phyloP scores from a whole-genome alignment of 1,140 invertebrate genomes.

The Drosophila guanche region DNA sequence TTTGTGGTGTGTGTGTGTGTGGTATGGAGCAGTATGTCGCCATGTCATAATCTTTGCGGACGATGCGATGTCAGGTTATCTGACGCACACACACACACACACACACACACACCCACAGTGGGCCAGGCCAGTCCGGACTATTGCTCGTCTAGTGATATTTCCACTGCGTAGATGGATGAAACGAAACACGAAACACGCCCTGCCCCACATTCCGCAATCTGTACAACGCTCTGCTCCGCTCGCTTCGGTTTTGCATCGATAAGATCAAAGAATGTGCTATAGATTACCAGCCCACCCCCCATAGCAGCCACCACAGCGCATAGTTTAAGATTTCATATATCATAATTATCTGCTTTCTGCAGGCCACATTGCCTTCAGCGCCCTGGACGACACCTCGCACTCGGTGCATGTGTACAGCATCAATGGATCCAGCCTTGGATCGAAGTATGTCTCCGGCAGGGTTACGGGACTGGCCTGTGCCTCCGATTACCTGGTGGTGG shows the following conservation, averaged over 20 bases:
- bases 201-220: constrained; percentile 58
- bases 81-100: background rate
- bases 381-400: constrained; percentile 83
- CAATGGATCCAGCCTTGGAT: constrained; percentile 86
- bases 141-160: constrained; percentile 28
- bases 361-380: constrained; percentile 83
- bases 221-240: too few relatives aligned
- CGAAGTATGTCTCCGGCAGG: constrained; percentile 84
- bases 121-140: constrained; percentile 20
- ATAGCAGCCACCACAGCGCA: too few relatives aligned
- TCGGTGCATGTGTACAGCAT: constrained; percentile 86
- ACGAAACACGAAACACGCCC: constrained; percentile 16
- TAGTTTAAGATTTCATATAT: too few relatives aligned
- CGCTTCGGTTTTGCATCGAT: background rate
- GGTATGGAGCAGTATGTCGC: constrained; percentile 25
- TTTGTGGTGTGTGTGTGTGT: too few relatives aligned
- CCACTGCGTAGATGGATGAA: constrained; percentile 57
- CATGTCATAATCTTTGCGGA: constrained; percentile 42
- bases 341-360: constrained; percentile 6
- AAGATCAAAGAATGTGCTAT: background rate
- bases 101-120: constrained; percentile 20
- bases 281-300: too few relatives aligned
- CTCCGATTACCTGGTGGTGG: constrained; percentile 84
- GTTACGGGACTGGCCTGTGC: constrained; percentile 84
- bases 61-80: constrained; percentile 47